These are phyloP conservation scores for Spialia ferax DNA, from an alignment of 2,888 invertebrate species.

Conservation along the genomic window DNA sequence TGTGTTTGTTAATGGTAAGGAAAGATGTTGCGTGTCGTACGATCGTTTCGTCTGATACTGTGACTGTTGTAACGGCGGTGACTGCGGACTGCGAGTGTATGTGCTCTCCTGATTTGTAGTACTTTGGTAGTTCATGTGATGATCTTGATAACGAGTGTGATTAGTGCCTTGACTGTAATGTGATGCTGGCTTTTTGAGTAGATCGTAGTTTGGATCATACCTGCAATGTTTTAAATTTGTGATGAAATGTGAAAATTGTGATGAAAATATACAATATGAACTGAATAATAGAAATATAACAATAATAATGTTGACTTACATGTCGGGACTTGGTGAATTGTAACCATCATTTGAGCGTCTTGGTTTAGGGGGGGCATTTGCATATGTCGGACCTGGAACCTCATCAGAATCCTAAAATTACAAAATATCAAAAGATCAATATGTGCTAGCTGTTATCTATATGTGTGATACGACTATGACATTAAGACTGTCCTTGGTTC, in stretches of 20 bases:
- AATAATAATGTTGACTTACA: conserved; percentile 64
- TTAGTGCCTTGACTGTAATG: conserved; percentile 79
- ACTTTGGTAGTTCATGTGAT: conserved; percentile 72
- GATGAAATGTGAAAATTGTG: conserved; percentile 20
- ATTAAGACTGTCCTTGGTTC: conserved; percentile 75
- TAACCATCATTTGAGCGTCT: conserved; percentile 92
- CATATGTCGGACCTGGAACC: conserved; percentile 90
- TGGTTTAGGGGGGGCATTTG: conserved; percentile 96
- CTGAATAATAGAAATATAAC: not conserved
- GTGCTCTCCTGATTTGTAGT: conserved; percentile 76
- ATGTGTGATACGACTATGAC: conserved; percentile 71
- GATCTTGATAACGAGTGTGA: conserved; percentile 74
- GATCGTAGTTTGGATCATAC: conserved; percentile 84
- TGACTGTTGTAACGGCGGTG: conserved; percentile 71
- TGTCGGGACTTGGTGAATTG: conserved; percentile 91
- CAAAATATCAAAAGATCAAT: not conserved
- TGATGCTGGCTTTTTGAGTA: conserved; percentile 84
- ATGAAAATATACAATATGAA: not conserved
- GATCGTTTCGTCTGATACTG: conserved; percentile 72
- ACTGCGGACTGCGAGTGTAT: conserved; percentile 83
- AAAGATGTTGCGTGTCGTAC: conserved; percentile 79
- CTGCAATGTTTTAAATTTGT: conserved; percentile 64
- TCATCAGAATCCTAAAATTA: conserved; percentile 71
- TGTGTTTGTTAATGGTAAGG: conserved; percentile 78
- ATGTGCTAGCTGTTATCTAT: conserved; percentile 50